Conservation (phyloP, 2,113 vertebrate genomes). For the Erinaceus europaeus region DNA sequence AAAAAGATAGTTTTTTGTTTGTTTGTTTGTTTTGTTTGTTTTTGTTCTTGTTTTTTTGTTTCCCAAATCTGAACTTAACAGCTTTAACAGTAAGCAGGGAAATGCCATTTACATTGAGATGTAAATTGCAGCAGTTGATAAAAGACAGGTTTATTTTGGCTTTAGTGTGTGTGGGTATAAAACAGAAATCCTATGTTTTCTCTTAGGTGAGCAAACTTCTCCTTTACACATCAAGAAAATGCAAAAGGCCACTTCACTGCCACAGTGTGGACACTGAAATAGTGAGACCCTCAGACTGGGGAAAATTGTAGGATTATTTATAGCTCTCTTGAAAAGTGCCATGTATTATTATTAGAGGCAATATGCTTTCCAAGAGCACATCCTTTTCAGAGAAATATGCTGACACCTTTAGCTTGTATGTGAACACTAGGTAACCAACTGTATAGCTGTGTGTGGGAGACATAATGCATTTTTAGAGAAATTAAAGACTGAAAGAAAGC, state of each 20-base stretch:
- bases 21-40: too few relatives aligned
- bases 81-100: slow-evolving; percentile 61
- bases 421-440: neutral
- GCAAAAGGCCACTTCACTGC: neutral
- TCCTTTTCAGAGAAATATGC: neutral
- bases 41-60: slow-evolving; percentile 48
- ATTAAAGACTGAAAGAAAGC: neutral
- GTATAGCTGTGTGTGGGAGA: neutral
- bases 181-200: slow-evolving; percentile 48
- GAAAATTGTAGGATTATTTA: neutral
- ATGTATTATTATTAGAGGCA: neutral
- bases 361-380: neutral
- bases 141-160: slow-evolving; percentile 71
- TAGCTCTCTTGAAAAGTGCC: neutral
- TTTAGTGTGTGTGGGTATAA: slow-evolving; percentile 30
- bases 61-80: slow-evolving; percentile 69
- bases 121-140: slow-evolving; percentile 69
- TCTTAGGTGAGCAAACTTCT: slow-evolving; percentile 34
- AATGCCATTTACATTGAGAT: slow-evolving; percentile 73
- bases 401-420: neutral
- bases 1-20: too few relatives aligned
- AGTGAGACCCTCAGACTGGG: neutral
- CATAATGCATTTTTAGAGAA: neutral
- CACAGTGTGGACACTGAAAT: neutral
- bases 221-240: slow-evolving; percentile 3